phyloP scores from a whole-genome alignment of 2,113 vertebrate species.

The Bungarus multicinctus region DNA sequence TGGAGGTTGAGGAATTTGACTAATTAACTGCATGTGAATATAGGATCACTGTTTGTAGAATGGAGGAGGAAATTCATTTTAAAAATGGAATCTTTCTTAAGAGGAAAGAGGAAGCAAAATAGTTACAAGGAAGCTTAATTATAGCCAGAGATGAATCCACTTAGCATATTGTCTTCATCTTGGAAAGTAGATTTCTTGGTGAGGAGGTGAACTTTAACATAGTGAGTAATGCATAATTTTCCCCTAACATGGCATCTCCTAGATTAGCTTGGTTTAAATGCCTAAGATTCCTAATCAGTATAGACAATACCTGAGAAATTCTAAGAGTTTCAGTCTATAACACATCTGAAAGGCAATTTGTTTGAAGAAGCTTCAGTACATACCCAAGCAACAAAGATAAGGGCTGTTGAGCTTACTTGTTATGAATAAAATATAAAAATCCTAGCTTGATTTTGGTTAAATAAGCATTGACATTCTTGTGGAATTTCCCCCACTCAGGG shows the following conservation, averaged over 20 bases:
- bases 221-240: neutral
- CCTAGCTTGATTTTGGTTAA: constrained; percentile 50
- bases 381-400: neutral
- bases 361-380: neutral
- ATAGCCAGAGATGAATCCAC: neutral
- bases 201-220: neutral
- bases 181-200: neutral
- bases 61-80: neutral
- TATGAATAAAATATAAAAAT: constrained; percentile 38
- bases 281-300: neutral
- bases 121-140: neutral
- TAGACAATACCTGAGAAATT: neutral
- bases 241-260: neutral
- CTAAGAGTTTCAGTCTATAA: neutral
- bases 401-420: neutral
- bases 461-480: constrained; percentile 27
- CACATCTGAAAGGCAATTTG: neutral
- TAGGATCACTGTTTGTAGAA: neutral
- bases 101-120: neutral
- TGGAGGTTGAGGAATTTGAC: neutral
- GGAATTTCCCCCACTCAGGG: constrained; percentile 25
- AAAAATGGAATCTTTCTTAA: neutral
- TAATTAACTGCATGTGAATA: neutral
- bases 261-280: neutral
- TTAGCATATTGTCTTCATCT: neutral